Evolutionary conservation across 1,140 invertebrate species (phyloP).

Genomic region (Bombus soroeensis): DNA sequence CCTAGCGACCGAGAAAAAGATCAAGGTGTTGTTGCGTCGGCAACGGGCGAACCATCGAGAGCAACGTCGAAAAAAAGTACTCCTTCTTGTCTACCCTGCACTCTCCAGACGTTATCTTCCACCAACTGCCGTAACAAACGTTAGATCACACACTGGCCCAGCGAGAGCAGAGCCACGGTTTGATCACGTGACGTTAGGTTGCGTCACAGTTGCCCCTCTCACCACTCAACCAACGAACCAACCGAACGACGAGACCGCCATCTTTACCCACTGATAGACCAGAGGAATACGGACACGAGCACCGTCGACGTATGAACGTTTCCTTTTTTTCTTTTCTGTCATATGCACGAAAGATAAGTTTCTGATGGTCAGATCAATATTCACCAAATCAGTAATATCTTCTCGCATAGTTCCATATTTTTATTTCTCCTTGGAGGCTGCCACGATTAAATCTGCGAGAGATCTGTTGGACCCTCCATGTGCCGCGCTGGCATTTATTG

Average conservation of each 20-base stretch:
- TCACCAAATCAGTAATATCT: neutral
- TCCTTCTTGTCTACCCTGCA: slow-evolving; percentile 43
- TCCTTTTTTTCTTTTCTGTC: slow-evolving; percentile 26
- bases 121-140: slow-evolving; percentile 79
- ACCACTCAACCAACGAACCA: slow-evolving; percentile 57
- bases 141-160: slow-evolving; percentile 81
- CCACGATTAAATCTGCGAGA: neutral
- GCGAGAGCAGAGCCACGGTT: slow-evolving; percentile 76
- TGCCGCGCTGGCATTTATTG: slow-evolving; percentile 35
- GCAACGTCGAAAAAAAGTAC: slow-evolving; percentile 11
- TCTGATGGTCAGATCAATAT: neutral
- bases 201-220: slow-evolving; percentile 70
- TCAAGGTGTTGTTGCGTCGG: slow-evolving; percentile 29
- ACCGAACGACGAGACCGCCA: slow-evolving; percentile 73
- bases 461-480: neutral
- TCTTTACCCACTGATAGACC: slow-evolving; percentile 73
- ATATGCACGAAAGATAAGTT: neutral
- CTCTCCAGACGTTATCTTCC: slow-evolving; percentile 68
- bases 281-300: slow-evolving; percentile 58
- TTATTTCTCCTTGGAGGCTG: neutral
- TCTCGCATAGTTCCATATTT: neutral
- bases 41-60: slow-evolving; percentile 9
- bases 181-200: slow-evolving; percentile 73
- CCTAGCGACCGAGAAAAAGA: slow-evolving; percentile 73
- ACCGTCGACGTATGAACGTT: slow-evolving; percentile 49